phyloP scores from a whole-genome alignment of 1,140 invertebrate species.

The Zophobas morio region DNA sequence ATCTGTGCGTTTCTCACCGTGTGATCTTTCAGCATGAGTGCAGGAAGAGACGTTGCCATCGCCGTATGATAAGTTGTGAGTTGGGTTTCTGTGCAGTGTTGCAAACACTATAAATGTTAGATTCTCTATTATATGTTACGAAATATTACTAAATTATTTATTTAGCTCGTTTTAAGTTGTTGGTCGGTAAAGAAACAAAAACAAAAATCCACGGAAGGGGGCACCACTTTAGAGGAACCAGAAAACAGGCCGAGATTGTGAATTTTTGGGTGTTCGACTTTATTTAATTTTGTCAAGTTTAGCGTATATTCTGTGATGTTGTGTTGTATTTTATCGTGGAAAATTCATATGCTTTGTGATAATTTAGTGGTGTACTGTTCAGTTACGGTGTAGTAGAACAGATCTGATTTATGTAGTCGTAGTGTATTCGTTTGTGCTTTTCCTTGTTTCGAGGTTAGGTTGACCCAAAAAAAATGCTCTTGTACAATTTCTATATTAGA shows the following conservation, averaged over 20 bases:
- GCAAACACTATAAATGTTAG: constrained; percentile 65
- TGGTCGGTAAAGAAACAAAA: constrained; percentile 48
- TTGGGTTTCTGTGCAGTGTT: constrained; percentile 65
- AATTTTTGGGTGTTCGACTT: constrained; percentile 30
- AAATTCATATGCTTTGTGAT: constrained; percentile 31
- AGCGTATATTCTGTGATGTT: constrained; percentile 29
- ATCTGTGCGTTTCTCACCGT: constrained; percentile 35
- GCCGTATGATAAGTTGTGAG: constrained; percentile 57
- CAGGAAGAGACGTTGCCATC: constrained; percentile 17
- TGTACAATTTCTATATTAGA: constrained; percentile 42
- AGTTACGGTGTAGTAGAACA: background rate
- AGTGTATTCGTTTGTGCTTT: background rate
- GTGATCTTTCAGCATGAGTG: constrained; percentile 19
- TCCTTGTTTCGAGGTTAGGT: constrained; percentile 1
- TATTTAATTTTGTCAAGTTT: constrained; percentile 38
- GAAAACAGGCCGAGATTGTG: constrained; percentile 11
- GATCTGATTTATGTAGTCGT: constrained; percentile 6
- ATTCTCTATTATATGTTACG: constrained; percentile 66
- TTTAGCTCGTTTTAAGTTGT: constrained; percentile 61
- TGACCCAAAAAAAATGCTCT: constrained; percentile 19
- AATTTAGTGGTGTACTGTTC: constrained; percentile 5
- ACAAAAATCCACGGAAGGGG: constrained; percentile 17
- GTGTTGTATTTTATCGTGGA: constrained; percentile 18
- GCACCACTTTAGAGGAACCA: constrained; percentile 12
- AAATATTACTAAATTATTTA: constrained; percentile 63